Base-by-base conservation (phyloP, 2,888 invertebrate genomes). In the Pheosia tremula region DNA sequence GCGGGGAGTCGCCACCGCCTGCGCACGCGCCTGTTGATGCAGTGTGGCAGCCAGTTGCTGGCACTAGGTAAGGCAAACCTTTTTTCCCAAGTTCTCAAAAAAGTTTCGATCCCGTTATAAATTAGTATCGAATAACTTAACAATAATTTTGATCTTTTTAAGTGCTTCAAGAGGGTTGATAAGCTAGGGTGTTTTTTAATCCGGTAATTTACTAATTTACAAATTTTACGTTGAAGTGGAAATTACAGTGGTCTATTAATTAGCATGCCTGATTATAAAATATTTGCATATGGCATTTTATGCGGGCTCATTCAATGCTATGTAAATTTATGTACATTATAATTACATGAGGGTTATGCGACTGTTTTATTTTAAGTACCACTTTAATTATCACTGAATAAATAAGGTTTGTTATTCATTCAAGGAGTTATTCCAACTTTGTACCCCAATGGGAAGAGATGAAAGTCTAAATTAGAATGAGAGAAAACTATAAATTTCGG, bases 31-130 rank as follows among this genome's bases (percentile, higher is more conserved):
- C 97, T 66, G 95, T 94, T 61, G 96, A 97, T 82, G 97, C 97
- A 49, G 95, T 95, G 66, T 97, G 97, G 97, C 96, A 97, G 84
- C 95, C 95, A 54, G 96, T 97, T 54, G 95, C 95, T 55, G 96
- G 96, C 63, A 96, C 96, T 63, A 96, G 95, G 96, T 96, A 84
- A 87, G 84, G 80, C 24, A 9, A 10, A 8, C 1, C 8, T 9
- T 3, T 10, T 9, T 43, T 43, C 9, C 1, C 2, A 24, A 24
- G 1, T 9, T 9, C 9, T 8, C 43, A 43, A 9, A 43, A 2
- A 43, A 9, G 43, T 43, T 8, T 8, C 24, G 24, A 24, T 24
- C 24, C 0, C 24, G 24, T 24, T 24, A 1, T 24, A 24, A 24
- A 24, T 24, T 24, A 24, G 0, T 24, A 24, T 24, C 24, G 24